Conservation (phyloP, 2,113 vertebrate genomes). For the Tachuris rubrigastra region DNA sequence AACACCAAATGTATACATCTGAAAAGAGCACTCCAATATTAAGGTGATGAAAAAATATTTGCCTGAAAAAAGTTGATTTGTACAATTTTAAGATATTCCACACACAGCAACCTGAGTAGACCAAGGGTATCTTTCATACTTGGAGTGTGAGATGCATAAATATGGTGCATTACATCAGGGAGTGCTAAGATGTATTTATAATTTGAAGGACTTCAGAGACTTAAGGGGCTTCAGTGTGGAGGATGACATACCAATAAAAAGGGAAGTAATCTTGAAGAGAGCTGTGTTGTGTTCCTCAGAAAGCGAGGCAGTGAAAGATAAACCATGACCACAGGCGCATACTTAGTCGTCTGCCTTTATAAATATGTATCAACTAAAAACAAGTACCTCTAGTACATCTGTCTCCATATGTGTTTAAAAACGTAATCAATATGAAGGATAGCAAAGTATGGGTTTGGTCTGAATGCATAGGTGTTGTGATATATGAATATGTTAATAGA, state of each 20-base stretch:
- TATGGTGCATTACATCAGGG: not conserved
- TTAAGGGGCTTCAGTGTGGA: not conserved
- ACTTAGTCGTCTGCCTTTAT: not conserved
- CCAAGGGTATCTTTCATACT: not conserved
- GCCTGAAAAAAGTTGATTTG: not conserved
- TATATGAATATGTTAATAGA: not conserved
- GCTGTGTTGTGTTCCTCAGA: not conserved
- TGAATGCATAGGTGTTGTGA: not conserved
- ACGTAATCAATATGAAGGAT: not conserved
- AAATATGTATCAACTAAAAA: conserved; percentile 15
- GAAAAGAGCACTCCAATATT: not conserved
- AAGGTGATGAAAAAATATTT: not conserved
- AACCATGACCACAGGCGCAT: not conserved
- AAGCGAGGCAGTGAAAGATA: conserved; percentile 4
- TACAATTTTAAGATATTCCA: not conserved
- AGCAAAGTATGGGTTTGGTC: not conserved
- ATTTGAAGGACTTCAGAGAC: conserved; percentile 11
- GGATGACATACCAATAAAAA: conserved; percentile 9
- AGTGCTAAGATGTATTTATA: not conserved
- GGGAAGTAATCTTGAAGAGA: not conserved
- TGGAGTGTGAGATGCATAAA: not conserved
- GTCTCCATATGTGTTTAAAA: not conserved
- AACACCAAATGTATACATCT: not conserved
- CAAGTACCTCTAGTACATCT: not conserved
- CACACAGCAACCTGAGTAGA: not conserved